Evolutionary conservation across 2,888 invertebrate species (phyloP), one percentile per base, ranked within the genome.

Genomic region (Ophion ventricosus): DNA sequence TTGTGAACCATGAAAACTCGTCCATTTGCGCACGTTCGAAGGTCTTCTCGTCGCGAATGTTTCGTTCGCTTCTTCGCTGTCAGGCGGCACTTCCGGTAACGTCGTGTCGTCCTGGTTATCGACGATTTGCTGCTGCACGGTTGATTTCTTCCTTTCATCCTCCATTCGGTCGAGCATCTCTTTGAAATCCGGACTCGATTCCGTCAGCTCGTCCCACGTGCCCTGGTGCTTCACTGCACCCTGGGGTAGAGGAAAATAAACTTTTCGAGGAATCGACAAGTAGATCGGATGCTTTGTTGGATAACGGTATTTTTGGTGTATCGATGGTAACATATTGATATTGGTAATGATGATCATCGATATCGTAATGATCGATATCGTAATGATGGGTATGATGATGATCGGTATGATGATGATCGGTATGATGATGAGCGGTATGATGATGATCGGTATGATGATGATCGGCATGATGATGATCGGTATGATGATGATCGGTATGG

Each of bases 161-260:
- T 86, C 78, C 35, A 84, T 59, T 26, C 84, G 82, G 59, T 81
- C 49, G 49, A 88, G 56, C 74, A 90, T 64, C 10, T 86, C 84
- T 59, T 88, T 86, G 23, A 89, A 85, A 7, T 90, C 92, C 83
- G 80, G 88, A 92, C 89, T 92, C 90, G 85, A 89, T 92, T 87
- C 90, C 59, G 83, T n/a, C 80, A 92, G 88, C 35, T 92, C 91
- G 4, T 90, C 85, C 87, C 92, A 93, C 0, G 91, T 90, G 40
- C 94, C 94, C 84, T 92, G 90, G 25, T 90, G 90, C 75, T 90
- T 89, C 0, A 92, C 87, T 8, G 84, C 83, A 5, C 91, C 91
- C 91, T 91, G 56, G 20, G 54, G 26, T 59, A 69, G 29, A 61
- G 11, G 0, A 14, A 76, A 29, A 83, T 49, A 25, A 8, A 29